Conservation (phyloP, 2,113 vertebrate species). For the Aythya baeri region DNA sequence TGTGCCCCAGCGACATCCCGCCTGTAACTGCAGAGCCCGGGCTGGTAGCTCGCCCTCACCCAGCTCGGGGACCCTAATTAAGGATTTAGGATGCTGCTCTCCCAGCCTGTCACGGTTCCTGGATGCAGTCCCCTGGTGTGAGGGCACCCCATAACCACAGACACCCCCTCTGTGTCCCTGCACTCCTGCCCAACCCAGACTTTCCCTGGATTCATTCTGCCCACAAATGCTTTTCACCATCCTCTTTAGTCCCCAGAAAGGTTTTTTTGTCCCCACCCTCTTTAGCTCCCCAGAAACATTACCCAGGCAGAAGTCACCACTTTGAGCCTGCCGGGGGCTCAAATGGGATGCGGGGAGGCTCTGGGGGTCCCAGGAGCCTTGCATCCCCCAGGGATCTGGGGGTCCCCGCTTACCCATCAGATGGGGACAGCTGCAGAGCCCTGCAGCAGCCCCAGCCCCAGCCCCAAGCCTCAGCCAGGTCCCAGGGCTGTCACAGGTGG, state of each 20-base stretch:
- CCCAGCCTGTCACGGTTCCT: not conserved
- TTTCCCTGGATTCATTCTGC: not conserved
- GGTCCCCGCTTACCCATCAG: rapidly evolving
- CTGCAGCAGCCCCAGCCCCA: not conserved
- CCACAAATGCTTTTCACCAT: not conserved
- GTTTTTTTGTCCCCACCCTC: not conserved
- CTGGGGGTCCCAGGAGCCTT: not conserved
- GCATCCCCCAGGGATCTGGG: not conserved
- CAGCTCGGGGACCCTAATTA: rapidly evolving
- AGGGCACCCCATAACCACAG: not conserved
- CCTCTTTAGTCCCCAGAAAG: not conserved
- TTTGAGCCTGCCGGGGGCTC: not conserved
- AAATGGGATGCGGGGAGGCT: not conserved
- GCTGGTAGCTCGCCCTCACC: not conserved
- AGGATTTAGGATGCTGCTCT: not conserved
- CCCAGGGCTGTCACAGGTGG: not conserved
- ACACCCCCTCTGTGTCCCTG: no score
- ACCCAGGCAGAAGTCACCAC: not conserved
- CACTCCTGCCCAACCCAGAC: not conserved
- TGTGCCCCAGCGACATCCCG: rapidly evolving
- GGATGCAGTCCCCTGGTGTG: not conserved
- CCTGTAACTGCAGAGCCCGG: not conserved
- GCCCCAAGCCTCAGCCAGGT: not conserved
- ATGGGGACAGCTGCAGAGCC: no score
- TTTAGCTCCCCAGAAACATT: not conserved